Conservation (phyloP, 2,113 vertebrate species). For the Gracilinanus agilis region DNA sequence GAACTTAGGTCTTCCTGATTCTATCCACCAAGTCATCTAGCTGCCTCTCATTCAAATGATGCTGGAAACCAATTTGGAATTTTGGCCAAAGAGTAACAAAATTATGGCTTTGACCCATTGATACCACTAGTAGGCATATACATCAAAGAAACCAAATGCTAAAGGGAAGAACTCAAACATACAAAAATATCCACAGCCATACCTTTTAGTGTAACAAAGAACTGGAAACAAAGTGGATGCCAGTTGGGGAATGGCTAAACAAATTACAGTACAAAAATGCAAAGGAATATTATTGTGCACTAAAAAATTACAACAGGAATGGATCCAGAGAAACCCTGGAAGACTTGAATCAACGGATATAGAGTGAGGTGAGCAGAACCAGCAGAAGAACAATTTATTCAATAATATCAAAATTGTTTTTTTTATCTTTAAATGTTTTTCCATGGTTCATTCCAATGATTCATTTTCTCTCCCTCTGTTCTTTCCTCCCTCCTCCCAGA, state of each 20-base stretch:
- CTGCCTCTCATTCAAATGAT: not conserved
- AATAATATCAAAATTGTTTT: not conserved
- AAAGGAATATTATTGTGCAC: not conserved
- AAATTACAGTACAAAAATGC: not conserved
- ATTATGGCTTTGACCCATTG: not conserved
- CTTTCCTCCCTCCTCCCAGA: no score
- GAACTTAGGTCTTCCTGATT: not conserved
- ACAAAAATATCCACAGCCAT: not conserved
- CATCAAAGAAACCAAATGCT: not conserved
- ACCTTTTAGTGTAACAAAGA: not conserved
- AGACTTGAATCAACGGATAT: not conserved
- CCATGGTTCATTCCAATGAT: no score
- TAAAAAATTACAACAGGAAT: not conserved
- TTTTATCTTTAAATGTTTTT: no score
- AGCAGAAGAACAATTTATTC: not conserved
- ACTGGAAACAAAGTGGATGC: not conserved
- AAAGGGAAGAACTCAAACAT: not conserved
- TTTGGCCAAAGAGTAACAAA: not conserved
- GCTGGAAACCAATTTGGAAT: not conserved
- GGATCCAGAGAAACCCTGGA: not conserved
- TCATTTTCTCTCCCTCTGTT: no score
- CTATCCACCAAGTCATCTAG: not conserved
- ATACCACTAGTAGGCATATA: not conserved
- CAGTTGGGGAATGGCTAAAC: not conserved
- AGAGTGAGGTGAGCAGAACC: not conserved